Base-by-base conservation (phyloP, 2,888 invertebrate species). In the Drosophila helvetica region DNA sequence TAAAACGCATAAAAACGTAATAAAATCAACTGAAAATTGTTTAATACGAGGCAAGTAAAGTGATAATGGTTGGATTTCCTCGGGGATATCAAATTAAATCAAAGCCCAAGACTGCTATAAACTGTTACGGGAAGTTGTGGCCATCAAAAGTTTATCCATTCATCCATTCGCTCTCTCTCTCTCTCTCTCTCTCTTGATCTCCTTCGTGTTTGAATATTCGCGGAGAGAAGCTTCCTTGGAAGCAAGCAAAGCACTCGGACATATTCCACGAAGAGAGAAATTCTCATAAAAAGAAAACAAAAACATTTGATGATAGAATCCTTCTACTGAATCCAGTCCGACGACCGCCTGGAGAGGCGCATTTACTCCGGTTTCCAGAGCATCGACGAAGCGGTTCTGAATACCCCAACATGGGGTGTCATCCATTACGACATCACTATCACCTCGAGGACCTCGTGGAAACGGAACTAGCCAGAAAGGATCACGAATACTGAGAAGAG, bases 311-410 rank as follows among this genome's bases (percentile, higher is more conserved):
- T 12, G 5, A 12, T 1, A 12, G 33, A 12, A 99, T 99, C 91
- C 93, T 99, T 91, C 93, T 99, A 69, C 93, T 99, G 75, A 97
- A 97, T 99, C 6, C 99, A 99, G 91, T 98, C 99, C 1, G 97
- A 97, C 2, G 94, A 94, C 0, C 96, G 98, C 90, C 98, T 98
- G 19, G 99, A 99, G 92, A 98, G 98, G 0, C 94, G 99, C 76
- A 99, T 99, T 0, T 99, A 99, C 92, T 98, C 98, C 0, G 99
- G 99, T 92, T 99, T 99, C 89, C 99, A 99, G 91, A 97, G 98
- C 68, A 96, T 99, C 15, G 98, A 98, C 88, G 99, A n/a, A n/a
- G n/a, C n/a, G n/a, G n/a, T n/a, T n/a, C n/a, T n/a, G n/a, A n/a
- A n/a, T n/a, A n/a, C n/a, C n/a, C n/a, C n/a, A n/a, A n/a, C n/a